Base-by-base conservation (phyloP, 2,888 invertebrate genomes). In the Opisthograptis luteolata region DNA sequence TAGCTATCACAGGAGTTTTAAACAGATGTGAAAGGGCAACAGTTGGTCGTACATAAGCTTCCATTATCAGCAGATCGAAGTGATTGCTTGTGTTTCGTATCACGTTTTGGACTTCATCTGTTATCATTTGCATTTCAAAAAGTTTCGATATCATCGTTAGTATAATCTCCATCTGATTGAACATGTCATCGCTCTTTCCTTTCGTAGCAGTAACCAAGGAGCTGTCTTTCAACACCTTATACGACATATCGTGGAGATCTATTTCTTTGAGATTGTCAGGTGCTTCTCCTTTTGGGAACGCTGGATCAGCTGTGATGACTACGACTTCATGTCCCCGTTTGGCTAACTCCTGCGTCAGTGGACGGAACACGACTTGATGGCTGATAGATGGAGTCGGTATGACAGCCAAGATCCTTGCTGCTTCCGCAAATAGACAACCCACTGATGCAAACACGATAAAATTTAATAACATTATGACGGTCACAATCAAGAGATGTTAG, bases 241-340 rank as follows among this genome's bases (percentile, higher is more conserved):
- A 76, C 0, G 76, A 71, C 0, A 67, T 12, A 37, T 76, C 73
- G 9, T 81, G 71, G 0, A 84, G 47, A 35, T 84, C 75, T 1
- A 91, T 84, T 69, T 91, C 87, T 3, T 72, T 84, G 1, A 86
- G 61, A 50, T 88, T 91, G 0, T 14, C n/a, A 1, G 74, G 76
- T 0, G 66, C 6, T 36, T 58, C n/a, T n/a, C 62, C 78, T 52
- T 74, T 64, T 0, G 66, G 54, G n/a, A 70, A 84, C 0, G 55
- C 70, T 7, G 89, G 87, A 52, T 88, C 62, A 10, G 90, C 35
- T 1, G 91, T 88, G 0, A 89, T 55, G 0, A 88, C 68, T 0
- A 79, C 70, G 0, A 92, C 58, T 41, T 91, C 73, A 42, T 92
- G 92, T 0, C 90, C 91, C 7, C 83, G 70, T 30, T 62, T 75